Evolutionary conservation across 92 coral and sea anemone genomes (phyloP), one percentile per base, ranked within the genome.

Genomic region (Porites rus): DNA sequence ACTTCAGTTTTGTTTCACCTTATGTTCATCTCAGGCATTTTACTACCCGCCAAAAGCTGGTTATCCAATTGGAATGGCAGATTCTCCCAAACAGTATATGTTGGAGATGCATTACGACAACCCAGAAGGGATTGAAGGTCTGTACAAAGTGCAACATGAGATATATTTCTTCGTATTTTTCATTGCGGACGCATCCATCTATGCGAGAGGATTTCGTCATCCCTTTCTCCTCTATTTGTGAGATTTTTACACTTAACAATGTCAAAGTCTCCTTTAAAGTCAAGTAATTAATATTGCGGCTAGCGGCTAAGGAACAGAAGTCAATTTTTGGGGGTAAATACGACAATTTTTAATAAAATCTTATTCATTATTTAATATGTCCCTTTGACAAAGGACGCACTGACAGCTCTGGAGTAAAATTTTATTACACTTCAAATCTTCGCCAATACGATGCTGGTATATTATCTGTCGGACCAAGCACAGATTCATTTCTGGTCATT

Each of bases 371-470:
- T 56, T 10, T 10, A 9, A 13, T 7, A 11, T 56, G 11, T 54
- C 8, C 61, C 16, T 56, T 10, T 51, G 4, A 70, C 25, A 16
- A 17, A 74, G 78, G 78, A 53, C 78, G 46, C n/a, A 74, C 52
- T 1, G 88, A 85, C 83, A 91, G 78, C 53, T 91, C 94, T 0
- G 94, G 94, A 7, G 75, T 88, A n/a, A 86, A 92, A 12, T 84
- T 88, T 54, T 88, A 78, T 83, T 84, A 88, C 80, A 88, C 92
- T 8, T 61, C 83, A 2, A 20, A 71, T 58, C 83, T 89, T 28
- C 94, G 94, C 12, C 65, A 84, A 31, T 88, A 88, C 76, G 94
- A 91, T 68, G 88, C 90, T 43, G 92, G 88, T 20, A 14, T 69
- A 12, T 3, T 83, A 18, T 58, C 28, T 6, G 71, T 74, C 16